phyloP scores from a whole-genome alignment of 1,140 invertebrate species.

The Drosophila bocqueti region DNA sequence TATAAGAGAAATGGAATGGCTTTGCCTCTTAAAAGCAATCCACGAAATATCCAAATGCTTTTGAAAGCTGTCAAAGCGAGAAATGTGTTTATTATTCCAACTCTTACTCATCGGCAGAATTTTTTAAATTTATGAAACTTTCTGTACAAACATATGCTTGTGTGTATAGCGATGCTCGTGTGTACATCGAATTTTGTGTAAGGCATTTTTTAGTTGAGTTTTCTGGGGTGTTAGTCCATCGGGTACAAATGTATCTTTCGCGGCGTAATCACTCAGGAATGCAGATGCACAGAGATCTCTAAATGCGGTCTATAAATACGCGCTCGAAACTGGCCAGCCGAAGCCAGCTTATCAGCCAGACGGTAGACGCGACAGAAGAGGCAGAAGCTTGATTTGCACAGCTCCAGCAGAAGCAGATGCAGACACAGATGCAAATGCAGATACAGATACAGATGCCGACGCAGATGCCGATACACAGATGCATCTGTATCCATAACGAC shows the following conservation, averaged over 20 bases:
- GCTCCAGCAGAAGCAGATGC: conserved; percentile 13
- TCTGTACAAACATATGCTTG: conserved; percentile 18
- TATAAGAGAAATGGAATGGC: not conserved
- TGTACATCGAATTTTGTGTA: conserved; percentile 50
- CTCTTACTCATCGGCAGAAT: conserved; percentile 9
- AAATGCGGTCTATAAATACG: conserved; percentile 39
- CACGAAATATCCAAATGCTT: conserved; percentile 12
- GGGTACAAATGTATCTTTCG: conserved; percentile 43
- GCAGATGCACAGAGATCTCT: conserved; percentile 44
- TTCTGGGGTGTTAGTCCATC: conserved; percentile 45
- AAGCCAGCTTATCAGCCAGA: conserved; percentile 36
- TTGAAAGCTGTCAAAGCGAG: conserved; percentile 31
- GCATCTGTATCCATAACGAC: conserved; percentile 13
- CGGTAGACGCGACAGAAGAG: not conserved
- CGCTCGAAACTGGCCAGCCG: conserved; percentile 15
- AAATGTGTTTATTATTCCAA: conserved; percentile 44
- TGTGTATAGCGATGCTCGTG: conserved; percentile 8
- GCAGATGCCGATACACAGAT: conserved; percentile 19
- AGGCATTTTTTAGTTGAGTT: conserved; percentile 43
- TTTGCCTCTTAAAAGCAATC: conserved; percentile 7
- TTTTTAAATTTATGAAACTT: conserved; percentile 37
- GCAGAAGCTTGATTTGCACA: conserved; percentile 43
- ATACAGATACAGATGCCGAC: not conserved
- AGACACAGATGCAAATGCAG: not conserved
- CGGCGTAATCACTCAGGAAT: conserved; percentile 50